Evolutionary conservation across 2,888 invertebrate species (phyloP).

Genomic region (Cephus rjabovi): DNA sequence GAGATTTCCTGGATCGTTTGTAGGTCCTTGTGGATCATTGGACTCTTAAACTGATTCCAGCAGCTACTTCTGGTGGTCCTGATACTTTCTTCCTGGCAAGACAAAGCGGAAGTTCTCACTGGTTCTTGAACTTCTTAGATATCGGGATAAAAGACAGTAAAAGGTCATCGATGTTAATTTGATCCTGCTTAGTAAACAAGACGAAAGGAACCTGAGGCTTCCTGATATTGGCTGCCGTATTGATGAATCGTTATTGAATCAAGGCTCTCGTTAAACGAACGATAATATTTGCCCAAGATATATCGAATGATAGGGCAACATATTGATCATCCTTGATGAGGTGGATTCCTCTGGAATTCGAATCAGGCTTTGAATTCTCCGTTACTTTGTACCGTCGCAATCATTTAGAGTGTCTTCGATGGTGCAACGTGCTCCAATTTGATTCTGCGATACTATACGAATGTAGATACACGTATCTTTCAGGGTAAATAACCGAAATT

Average conservation of each 20-base stretch:
- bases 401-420: background rate
- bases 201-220: background rate
- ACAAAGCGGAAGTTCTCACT: background rate
- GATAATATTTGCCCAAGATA: constrained; percentile 5
- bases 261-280: constrained; percentile 1
- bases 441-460: background rate
- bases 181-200: background rate
- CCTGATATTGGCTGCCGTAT: background rate
- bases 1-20: background rate
- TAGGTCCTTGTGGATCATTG: background rate
- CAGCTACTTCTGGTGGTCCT: background rate
- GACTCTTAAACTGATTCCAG: background rate
- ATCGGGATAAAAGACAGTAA: background rate
- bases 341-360: background rate
- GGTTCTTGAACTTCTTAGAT: background rate
- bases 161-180: background rate
- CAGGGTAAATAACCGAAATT: background rate
- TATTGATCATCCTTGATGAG: background rate
- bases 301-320: background rate
- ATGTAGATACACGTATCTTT: background rate
- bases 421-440: background rate
- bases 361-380: background rate
- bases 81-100: background rate
- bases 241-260: constrained; percentile 7
- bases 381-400: background rate